phyloP scores from a whole-genome alignment of 2,113 vertebrate species.

The Carlito syrichta region DNA sequence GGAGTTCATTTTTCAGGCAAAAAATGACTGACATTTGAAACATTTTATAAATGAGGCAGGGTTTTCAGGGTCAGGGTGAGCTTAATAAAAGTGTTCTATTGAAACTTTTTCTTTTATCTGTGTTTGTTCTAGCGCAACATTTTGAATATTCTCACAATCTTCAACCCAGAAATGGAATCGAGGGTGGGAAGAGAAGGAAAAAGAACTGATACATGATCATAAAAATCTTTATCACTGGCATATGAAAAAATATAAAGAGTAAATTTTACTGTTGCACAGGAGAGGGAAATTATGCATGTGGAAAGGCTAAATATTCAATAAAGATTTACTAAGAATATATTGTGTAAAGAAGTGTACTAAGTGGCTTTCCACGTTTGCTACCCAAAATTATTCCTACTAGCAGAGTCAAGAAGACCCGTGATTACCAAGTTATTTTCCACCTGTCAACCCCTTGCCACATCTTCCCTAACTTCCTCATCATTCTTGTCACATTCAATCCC shows the following conservation, averaged over 20 bases:
- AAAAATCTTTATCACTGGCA: background rate
- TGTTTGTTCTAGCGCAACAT: constrained; percentile 5
- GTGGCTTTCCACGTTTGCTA: background rate
- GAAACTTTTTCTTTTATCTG: constrained; percentile 14
- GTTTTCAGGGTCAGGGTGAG: background rate
- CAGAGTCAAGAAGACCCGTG: background rate
- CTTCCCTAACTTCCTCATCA: background rate
- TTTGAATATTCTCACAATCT: constrained; percentile 7
- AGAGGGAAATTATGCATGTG: background rate
- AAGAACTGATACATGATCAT: background rate
- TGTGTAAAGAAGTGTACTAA: background rate
- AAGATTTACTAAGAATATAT: constrained; percentile 10
- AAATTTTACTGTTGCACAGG: background rate
- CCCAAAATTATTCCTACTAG: background rate
- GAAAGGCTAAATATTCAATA: background rate
- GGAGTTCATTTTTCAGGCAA: constrained; percentile 14
- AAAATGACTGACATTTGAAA: constrained; percentile 44
- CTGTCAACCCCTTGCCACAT: background rate
- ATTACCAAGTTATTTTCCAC: background rate
- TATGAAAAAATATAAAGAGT: background rate
- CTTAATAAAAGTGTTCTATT: background rate
- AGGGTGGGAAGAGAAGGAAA: constrained; percentile 3
- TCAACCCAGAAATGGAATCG: constrained; percentile 5
- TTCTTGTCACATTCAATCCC: background rate
- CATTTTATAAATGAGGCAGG: constrained; percentile 31